Conservation (phyloP, 2,888 invertebrate genomes). For the Coleophora flavipennella region DNA sequence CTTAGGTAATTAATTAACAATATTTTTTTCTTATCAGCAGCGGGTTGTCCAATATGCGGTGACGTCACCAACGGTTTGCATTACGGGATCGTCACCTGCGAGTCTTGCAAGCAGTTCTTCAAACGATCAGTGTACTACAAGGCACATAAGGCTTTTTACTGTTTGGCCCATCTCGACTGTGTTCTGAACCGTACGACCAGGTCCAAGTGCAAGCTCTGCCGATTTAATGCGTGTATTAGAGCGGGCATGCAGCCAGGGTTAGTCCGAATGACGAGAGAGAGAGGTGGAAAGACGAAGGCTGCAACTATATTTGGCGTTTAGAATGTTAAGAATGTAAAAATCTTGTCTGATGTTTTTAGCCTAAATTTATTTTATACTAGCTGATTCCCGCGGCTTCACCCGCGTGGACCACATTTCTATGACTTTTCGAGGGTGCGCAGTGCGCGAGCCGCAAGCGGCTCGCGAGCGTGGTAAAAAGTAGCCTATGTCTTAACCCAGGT, state of each 20-base stretch:
- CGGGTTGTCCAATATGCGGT: slow-evolving; percentile 29
- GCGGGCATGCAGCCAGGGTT: slow-evolving; percentile 29
- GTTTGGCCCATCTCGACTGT: slow-evolving; percentile 15
- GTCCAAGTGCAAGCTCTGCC: slow-evolving; percentile 25
- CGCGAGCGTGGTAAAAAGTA: too few relatives aligned
- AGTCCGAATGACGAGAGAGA: slow-evolving; percentile 14
- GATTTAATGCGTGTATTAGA: slow-evolving; percentile 29
- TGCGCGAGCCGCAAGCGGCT: too few relatives aligned
- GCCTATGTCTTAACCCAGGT: too few relatives aligned
- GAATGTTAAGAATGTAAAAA: too few relatives aligned
- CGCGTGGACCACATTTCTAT: too few relatives aligned
- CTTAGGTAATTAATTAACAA: neutral
- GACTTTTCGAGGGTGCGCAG: too few relatives aligned
- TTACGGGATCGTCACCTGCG: slow-evolving; percentile 35
- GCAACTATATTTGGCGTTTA: too few relatives aligned
- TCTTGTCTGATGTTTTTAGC: too few relatives aligned
- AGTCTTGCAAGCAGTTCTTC: slow-evolving; percentile 42
- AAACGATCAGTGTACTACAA: slow-evolving; percentile 23
- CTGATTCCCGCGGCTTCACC: too few relatives aligned
- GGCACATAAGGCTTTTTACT: slow-evolving; percentile 16
- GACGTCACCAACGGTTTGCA: slow-evolving; percentile 31
- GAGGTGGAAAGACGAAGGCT: slow-evolving; percentile 9
- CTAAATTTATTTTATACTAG: too few relatives aligned
- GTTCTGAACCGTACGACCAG: slow-evolving; percentile 10
- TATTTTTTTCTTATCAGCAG: neutral